A percentile compares a stretch with the other conserved stretches of the same genome.
Evolutionary conservation across 2,888 invertebrate species (phyloP).

Genomic region (Drosophila neonasuta): DNA sequence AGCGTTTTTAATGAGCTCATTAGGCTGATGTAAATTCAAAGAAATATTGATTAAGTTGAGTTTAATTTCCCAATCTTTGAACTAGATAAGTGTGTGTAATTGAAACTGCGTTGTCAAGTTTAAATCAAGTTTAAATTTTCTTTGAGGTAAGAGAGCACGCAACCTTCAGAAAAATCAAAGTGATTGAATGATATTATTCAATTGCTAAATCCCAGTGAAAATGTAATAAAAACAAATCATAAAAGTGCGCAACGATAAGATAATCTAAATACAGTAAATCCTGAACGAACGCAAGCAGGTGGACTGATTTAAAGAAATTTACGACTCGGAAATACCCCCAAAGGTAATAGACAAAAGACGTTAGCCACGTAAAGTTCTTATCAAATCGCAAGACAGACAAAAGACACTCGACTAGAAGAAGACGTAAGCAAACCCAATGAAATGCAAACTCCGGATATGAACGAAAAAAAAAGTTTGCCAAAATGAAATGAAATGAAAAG

Average conservation of each 20-base stretch:
- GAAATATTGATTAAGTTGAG: neutral
- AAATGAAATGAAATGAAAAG: slow-evolving; percentile 5
- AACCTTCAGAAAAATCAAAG: slow-evolving; percentile 20
- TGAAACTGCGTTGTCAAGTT: neutral
- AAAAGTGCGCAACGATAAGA: slow-evolving; percentile 57
- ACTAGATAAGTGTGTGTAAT: neutral
- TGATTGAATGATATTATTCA: slow-evolving; percentile 21
- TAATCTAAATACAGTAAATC: slow-evolving; percentile 56
- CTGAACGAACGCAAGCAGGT: slow-evolving; percentile 36
- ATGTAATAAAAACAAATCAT: slow-evolving; percentile 56
- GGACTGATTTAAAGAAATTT: slow-evolving; percentile 61
- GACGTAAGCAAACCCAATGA: slow-evolving; percentile 1
- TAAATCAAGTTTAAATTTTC: slow-evolving; percentile 7
- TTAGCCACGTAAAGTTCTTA: slow-evolving; percentile 35
- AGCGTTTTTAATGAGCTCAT: neutral
- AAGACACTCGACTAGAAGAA: neutral
- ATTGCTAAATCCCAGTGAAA: slow-evolving; percentile 48
- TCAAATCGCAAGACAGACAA: slow-evolving; percentile 24
- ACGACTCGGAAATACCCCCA: slow-evolving; percentile 48
- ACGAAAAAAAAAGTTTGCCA: slow-evolving; percentile 18
- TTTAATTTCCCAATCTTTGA: neutral
- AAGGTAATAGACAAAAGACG: slow-evolving; percentile 28
- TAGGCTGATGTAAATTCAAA: neutral
- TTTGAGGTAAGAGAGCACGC: neutral
- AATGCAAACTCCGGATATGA: slow-evolving; percentile 31